Conservation (phyloP, 2,888 invertebrate genomes). For the Rhagophthalmus giganteus region DNA sequence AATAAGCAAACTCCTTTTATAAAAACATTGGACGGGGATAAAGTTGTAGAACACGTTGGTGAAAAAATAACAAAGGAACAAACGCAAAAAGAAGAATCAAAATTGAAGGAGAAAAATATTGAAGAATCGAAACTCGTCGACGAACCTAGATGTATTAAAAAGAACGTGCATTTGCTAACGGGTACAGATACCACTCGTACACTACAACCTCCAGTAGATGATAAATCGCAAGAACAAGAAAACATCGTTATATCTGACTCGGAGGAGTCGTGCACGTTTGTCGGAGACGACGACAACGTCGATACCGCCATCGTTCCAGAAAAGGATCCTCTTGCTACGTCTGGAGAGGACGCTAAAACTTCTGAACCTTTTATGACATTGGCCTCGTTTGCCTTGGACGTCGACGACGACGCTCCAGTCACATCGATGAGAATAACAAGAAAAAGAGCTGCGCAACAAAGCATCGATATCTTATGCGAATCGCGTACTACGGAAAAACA, state of each 20-base stretch:
- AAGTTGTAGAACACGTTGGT: too few species aligned
- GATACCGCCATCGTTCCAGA: slow-evolving; percentile 39
- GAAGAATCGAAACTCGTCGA: slow-evolving; percentile 14
- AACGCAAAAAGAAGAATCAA: slow-evolving; percentile 8
- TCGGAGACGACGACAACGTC: slow-evolving; percentile 30
- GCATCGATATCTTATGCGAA: slow-evolving; percentile 19
- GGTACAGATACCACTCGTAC: slow-evolving; percentile 36
- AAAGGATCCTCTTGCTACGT: slow-evolving; percentile 52
- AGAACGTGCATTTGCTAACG: slow-evolving; percentile 34
- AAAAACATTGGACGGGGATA: slow-evolving; percentile 1
- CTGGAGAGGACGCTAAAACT: slow-evolving; percentile 39
- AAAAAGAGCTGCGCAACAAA: slow-evolving; percentile 39
- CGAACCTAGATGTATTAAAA: slow-evolving; percentile 29
- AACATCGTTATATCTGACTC: neutral
- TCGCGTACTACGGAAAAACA: slow-evolving; percentile 5
- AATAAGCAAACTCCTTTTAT: neutral
- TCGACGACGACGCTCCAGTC: slow-evolving; percentile 27
- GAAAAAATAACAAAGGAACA: slow-evolving; percentile 7
- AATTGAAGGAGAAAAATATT: slow-evolving; percentile 8
- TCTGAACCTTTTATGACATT: slow-evolving; percentile 27
- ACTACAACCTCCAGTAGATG: slow-evolving; percentile 28
- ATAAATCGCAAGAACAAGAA: neutral
- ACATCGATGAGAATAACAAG: slow-evolving; percentile 33
- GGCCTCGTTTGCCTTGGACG: slow-evolving; percentile 35
- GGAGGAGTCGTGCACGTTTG: neutral